Evolutionary conservation across 2,888 invertebrate species (phyloP).

Genomic region (Ectemnius continuus): DNA sequence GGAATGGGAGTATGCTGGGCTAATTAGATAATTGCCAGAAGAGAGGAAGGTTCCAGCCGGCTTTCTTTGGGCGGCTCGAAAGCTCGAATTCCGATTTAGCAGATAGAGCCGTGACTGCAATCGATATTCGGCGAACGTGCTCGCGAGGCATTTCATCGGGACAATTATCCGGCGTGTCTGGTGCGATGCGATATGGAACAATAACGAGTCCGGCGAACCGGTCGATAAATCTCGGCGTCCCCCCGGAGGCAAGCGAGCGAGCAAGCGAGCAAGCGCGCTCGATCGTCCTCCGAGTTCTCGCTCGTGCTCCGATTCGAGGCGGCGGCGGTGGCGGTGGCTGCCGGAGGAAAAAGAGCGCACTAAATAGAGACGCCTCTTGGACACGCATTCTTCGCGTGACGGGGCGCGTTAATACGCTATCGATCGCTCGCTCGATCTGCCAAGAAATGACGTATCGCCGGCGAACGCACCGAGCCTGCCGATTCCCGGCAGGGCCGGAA

Average conservation of each 20-base stretch:
- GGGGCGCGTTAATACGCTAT: constrained; percentile 59
- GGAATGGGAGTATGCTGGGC: too few relatives aligned
- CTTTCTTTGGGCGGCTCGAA: too few relatives aligned
- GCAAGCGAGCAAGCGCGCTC: too few relatives aligned
- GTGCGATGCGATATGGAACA: constrained; percentile 35
- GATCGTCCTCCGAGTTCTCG: constrained; percentile 25
- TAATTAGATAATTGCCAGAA: too few relatives aligned
- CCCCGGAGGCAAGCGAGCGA: constrained; percentile 15
- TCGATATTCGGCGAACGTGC: constrained; percentile 40
- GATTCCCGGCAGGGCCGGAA: constrained; percentile 48
- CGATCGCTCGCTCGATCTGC: constrained; percentile 43
- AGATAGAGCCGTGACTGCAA: not conserved
- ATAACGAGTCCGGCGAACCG: constrained; percentile 40
- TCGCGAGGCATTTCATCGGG: constrained; percentile 2
- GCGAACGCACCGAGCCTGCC: constrained; percentile 53
- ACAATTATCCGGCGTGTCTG: constrained; percentile 19
- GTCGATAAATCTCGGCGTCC: constrained; percentile 48
- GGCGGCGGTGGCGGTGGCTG: constrained; percentile 11
- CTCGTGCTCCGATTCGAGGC: constrained; percentile 21
- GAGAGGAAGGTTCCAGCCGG: too few relatives aligned
- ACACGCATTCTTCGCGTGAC: constrained; percentile 60
- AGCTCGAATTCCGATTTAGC: too few relatives aligned
- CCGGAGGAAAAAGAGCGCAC: constrained; percentile 36
- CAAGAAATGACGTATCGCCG: constrained; percentile 64
- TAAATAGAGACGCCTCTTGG: constrained; percentile 47